Percentiles rank a stretch among this genome's conserved stretches.
These are phyloP conservation scores for Proteles cristata DNA, from an alignment of 2,113 vertebrate genomes.

Conservation along the genomic window DNA sequence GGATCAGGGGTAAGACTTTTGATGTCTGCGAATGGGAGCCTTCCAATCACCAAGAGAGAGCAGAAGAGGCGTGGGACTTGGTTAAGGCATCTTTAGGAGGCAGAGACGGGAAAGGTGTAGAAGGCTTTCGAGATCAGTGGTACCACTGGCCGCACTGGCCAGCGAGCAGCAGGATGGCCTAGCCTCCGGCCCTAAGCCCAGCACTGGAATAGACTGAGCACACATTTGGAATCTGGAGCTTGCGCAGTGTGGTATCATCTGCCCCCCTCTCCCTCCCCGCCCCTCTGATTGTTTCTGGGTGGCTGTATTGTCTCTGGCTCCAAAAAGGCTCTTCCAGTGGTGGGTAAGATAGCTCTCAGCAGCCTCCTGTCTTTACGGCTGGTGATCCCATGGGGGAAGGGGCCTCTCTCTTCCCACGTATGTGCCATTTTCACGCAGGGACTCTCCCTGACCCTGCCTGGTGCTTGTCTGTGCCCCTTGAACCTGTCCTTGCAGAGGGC, in stretches of 20 bases:
- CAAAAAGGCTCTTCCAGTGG: neutral
- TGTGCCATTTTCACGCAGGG: neutral
- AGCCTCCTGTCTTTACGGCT: neutral
- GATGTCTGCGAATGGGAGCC: neutral
- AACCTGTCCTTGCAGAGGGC: neutral
- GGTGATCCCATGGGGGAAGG: neutral
- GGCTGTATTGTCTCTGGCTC: too few relatives aligned
- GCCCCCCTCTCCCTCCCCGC: too few relatives aligned
- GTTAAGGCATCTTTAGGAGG: neutral
- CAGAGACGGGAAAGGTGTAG: neutral
- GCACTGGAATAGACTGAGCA: accelerated
- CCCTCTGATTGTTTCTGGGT: neutral
- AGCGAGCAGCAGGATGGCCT: neutral
- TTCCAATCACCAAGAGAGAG: neutral
- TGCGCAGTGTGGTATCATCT: accelerated
- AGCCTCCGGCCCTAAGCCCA: neutral
- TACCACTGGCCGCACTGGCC: neutral
- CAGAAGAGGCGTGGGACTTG: neutral
- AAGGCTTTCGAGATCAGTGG: neutral
- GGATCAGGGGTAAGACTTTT: neutral
- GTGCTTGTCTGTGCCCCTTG: too few relatives aligned
- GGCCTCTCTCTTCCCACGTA: neutral
- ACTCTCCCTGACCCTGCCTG: neutral
- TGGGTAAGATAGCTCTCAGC: too few relatives aligned
- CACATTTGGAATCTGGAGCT: neutral